Evolutionary conservation across 30 jellyfish, hydroid and myxozoan genomes (phyloP), one percentile per base, ranked within the genome.

Genomic region (Chrysaora quinquecirrha): DNA sequence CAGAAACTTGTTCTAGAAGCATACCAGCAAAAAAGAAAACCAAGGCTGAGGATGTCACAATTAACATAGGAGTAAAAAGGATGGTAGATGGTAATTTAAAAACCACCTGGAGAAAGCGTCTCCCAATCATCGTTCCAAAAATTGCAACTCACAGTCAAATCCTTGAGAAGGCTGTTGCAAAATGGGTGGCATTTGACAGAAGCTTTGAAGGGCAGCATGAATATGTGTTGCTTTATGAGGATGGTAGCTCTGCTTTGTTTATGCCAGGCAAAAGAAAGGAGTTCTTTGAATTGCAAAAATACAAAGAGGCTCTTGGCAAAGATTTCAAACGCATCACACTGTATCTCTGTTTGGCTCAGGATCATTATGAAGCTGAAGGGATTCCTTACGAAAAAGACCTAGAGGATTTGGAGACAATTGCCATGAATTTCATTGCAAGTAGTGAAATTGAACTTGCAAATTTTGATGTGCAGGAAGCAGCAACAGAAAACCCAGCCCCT

Each of bases 91-190:
- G n/a, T n/a, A n/a, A n/a, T n/a, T n/a, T n/a, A n/a, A n/a, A n/a
- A n/a, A n/a, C n/a, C n/a, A n/a, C n/a, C n/a, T n/a, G 18, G 54
- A 71, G 82, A 63, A 78, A 63, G 81, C 80, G 89, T 3, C 89
- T 78, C 20, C 89, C 89, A 1, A 12, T 75, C 43, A 30, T 34
- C 14, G 10, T 75, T 30, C 28, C 60, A 20, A 48, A 21, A 49
- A 22, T 29, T 32, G 87, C 87, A 2, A 56, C 81, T 16, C 19
- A 50, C 21, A 21, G 1, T 21, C 76, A 29, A 50, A 16, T 75
- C 1, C 38, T 50, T 12, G 65, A 56, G 64, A 50, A 56, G 63
- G 76, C 78, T 30, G 71, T 61, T 1, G 83, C 76, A 64, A 78
- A 78, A 31, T 78, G 89, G 82, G 54, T 25, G 32, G 82, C 82